Conservation (phyloP, 1,140 invertebrate species). For the Wasmannia auropunctata region DNA sequence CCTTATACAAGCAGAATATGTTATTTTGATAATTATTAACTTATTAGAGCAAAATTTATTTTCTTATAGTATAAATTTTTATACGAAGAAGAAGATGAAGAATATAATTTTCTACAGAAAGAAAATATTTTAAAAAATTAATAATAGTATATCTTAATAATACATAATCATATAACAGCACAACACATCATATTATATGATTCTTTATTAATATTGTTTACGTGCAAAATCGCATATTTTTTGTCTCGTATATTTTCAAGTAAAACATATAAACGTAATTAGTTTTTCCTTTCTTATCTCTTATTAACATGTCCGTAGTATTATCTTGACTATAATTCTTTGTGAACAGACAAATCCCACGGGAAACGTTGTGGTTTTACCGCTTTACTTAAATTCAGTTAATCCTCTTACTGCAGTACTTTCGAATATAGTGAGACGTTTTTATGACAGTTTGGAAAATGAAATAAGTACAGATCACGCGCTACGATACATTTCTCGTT, state of each 20-base stretch:
- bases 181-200: not conserved
- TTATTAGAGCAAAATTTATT: not conserved
- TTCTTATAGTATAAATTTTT: not conserved
- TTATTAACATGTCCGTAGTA: conserved; percentile 6
- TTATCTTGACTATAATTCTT: conserved; percentile 36
- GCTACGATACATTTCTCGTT: not conserved
- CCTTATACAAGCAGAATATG: not conserved
- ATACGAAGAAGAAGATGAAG: not conserved
- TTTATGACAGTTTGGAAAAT: conserved; percentile 14
- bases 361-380: not conserved
- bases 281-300: not conserved
- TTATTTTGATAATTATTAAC: not conserved
- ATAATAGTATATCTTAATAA: not conserved
- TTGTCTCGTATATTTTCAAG: not conserved
- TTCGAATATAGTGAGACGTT: conserved; percentile 9
- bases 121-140: no score
- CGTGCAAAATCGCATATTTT: not conserved
- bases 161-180: not conserved
- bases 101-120: no score
- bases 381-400: conserved; percentile 46
- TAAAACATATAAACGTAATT: not conserved
- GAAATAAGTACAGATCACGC: conserved; percentile 26
- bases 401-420: conserved; percentile 22
- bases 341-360: conserved; percentile 12
- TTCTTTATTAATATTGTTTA: not conserved